Percentiles rank a stretch among this genome's conserved stretches.
Conservation (phyloP, 2,888 invertebrate species). For the Tubiluchus corallicola region DNA sequence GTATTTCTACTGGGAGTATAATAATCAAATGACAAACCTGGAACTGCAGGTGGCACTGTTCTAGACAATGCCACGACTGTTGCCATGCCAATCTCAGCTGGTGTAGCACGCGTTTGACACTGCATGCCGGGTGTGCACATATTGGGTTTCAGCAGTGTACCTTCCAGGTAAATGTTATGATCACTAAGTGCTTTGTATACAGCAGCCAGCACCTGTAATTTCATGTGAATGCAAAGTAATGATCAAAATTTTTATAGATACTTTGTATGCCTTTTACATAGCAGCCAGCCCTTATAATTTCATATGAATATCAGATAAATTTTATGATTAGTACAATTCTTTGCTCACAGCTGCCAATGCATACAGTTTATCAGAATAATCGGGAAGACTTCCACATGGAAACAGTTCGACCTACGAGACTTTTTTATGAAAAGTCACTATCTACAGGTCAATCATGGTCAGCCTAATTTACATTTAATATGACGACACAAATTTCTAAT, state of each 20-base stretch:
- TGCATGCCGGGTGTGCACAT: slow-evolving; percentile 1
- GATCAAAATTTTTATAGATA: no score
- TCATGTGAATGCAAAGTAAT: no score
- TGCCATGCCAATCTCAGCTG: not conserved
- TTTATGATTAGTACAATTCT: no score
- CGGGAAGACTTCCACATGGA: no score
- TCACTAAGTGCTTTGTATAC: slow-evolving; percentile 23
- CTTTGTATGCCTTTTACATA: no score
- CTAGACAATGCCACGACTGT: not conserved
- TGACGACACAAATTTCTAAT: not conserved
- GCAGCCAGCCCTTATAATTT: no score
- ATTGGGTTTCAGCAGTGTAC: slow-evolving; percentile 21
- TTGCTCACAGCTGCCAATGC: no score
- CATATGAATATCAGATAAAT: no score
- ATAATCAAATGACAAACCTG: no score
- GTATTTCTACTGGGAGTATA: no score
- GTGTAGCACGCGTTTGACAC: not conserved
- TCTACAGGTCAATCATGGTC: not conserved
- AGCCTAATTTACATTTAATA: not conserved
- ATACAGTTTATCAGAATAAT: no score
- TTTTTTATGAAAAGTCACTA: not conserved
- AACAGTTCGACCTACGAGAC: no score
- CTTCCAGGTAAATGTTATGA: slow-evolving; percentile 26
- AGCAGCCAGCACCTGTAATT: slow-evolving; percentile 19
- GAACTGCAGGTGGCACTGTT: not conserved